A percentile compares a stretch with the other conserved stretches of the same genome.
phyloP scores from a whole-genome alignment of 2,797 vertebrate genomes.

The Bradypodion ventrale region DNA sequence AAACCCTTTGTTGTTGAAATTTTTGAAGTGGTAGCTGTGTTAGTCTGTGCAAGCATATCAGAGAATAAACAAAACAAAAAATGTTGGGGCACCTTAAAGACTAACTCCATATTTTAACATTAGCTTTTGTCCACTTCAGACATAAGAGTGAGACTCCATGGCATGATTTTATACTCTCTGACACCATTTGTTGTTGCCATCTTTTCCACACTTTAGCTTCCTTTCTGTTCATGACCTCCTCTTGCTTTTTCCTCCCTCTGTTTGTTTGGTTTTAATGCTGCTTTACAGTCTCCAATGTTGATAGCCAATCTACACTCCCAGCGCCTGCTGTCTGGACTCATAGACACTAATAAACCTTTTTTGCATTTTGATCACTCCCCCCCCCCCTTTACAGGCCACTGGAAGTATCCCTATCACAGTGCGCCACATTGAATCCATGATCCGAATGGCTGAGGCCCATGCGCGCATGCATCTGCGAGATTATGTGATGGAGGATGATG shows the following conservation, averaged over 20 bases:
- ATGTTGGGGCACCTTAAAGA: no score
- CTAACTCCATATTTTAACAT: no score
- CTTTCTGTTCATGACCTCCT: neutral
- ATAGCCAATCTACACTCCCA: neutral
- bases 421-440: slow-evolving; percentile 98
- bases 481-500: slow-evolving; percentile 94
- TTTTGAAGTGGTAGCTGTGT: no score
- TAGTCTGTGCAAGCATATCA: no score
- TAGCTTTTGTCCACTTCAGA: no score
- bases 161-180: no score
- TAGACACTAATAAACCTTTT: no score
- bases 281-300: neutral
- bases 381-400: slow-evolving; percentile 79
- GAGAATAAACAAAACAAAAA: no score
- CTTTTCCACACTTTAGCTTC: neutral
- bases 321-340: no score
- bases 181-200: slow-evolving; percentile 9
- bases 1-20: slow-evolving; percentile 21
- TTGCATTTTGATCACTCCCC: neutral
- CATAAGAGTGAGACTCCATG: no score
- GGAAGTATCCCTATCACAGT: slow-evolving; percentile 99
- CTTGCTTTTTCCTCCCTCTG: fast-evolving
- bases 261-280: neutral
- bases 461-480: slow-evolving; percentile 95
- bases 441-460: slow-evolving; percentile 97